phyloP scores from a whole-genome alignment of 2,797 vertebrate genomes.

The Salmo trutta region DNA sequence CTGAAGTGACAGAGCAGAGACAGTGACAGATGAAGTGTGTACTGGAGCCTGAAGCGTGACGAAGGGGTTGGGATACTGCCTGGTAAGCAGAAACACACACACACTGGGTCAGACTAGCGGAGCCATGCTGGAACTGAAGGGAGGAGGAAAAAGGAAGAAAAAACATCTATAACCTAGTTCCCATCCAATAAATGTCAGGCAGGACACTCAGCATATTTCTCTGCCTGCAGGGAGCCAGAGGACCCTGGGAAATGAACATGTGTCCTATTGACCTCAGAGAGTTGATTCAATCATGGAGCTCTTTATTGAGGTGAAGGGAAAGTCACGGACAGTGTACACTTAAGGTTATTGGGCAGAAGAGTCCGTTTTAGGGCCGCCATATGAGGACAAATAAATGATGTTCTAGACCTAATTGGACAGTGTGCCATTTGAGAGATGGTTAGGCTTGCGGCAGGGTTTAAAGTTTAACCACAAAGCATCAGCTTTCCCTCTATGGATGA shows the following conservation, averaged over 20 bases:
- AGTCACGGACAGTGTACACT: slow-evolving; percentile 71
- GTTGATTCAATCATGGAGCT: slow-evolving; percentile 76
- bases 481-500: slow-evolving; percentile 34
- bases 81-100: slow-evolving; percentile 32
- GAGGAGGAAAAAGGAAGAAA: slow-evolving; percentile 21
- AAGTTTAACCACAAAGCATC: slow-evolving; percentile 41
- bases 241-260: slow-evolving; percentile 76
- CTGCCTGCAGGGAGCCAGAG: slow-evolving; percentile 59
- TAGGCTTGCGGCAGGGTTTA: slow-evolving; percentile 40
- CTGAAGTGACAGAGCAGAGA: slow-evolving; percentile 62
- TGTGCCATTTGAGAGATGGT: slow-evolving; percentile 53
- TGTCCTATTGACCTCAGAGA: slow-evolving; percentile 76
- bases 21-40: slow-evolving; percentile 70
- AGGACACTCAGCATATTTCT: slow-evolving; percentile 73
- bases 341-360: slow-evolving; percentile 71
- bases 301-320: slow-evolving; percentile 80
- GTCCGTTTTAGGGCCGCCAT: slow-evolving; percentile 59
- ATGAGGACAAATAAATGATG: slow-evolving; percentile 52
- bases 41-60: slow-evolving; percentile 67
- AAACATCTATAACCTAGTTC: slow-evolving; percentile 61
- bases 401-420: slow-evolving; percentile 69
- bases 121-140: slow-evolving; percentile 41
- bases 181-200: slow-evolving; percentile 73
- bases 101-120: neutral
- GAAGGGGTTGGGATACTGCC: slow-evolving; percentile 53